These are phyloP conservation scores for Myocastor coypus DNA, from an alignment of 2,113 vertebrate species.

Conservation along the genomic window DNA sequence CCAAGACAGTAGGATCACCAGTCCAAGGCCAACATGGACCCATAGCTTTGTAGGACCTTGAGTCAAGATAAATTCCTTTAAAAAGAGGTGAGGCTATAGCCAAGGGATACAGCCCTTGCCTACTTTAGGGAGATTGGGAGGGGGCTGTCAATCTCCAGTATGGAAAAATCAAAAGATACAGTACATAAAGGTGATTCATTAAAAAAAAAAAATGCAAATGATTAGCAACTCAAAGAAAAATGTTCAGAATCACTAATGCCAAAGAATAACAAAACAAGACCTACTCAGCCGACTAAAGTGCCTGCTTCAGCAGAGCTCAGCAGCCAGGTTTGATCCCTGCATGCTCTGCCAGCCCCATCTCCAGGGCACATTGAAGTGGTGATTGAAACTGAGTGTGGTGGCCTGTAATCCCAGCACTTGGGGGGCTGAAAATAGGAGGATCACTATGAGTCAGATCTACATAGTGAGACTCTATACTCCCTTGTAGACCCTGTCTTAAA, in stretches of 20 bases:
- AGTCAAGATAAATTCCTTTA: background rate
- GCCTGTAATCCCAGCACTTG: too few relatives aligned
- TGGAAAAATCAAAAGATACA: background rate
- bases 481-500: too few relatives aligned
- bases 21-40: background rate
- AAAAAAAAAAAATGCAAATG: conserved; percentile 38
- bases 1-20: background rate
- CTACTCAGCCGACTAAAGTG: too few relatives aligned
- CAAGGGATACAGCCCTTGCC: background rate
- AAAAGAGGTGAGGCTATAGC: background rate
- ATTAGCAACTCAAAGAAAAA: background rate
- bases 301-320: too few relatives aligned
- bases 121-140: background rate
- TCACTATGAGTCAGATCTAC: too few relatives aligned
- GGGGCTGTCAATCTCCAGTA: background rate
- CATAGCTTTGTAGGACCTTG: background rate
- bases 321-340: too few relatives aligned
- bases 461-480: too few relatives aligned
- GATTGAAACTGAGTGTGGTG: too few relatives aligned
- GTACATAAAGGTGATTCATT: background rate
- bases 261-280: conserved; percentile 38
- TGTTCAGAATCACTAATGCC: background rate
- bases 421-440: too few relatives aligned
- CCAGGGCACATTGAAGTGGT: too few relatives aligned
- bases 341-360: too few relatives aligned